A percentile compares a stretch with the other conserved stretches of the same genome.
Evolutionary conservation across 2,888 invertebrate species (phyloP).

Genomic region (Sipha maydis): DNA sequence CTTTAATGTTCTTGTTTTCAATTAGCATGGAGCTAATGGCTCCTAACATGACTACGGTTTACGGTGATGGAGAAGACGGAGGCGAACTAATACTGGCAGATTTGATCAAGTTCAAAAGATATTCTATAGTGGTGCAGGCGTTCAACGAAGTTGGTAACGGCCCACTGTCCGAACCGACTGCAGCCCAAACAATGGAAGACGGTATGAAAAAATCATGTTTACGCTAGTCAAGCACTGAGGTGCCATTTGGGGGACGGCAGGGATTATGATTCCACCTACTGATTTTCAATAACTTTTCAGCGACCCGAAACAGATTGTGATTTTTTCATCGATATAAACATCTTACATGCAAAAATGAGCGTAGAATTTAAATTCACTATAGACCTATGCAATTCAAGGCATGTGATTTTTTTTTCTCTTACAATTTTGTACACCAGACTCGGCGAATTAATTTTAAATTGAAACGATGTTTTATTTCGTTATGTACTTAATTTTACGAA

Average conservation of each 20-base stretch:
- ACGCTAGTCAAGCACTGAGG: neutral
- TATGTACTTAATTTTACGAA: too few species aligned
- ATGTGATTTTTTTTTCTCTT: too few species aligned
- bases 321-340: too few species aligned
- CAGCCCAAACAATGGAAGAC: conserved; percentile 79
- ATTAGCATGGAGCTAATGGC: conserved; percentile 13
- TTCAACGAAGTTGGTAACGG: conserved; percentile 81
- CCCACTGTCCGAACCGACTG: conserved; percentile 76
- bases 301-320: too few species aligned
- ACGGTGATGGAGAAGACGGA: conserved; percentile 77
- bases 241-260: neutral
- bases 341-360: too few species aligned
- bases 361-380: too few species aligned
- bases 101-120: conserved; percentile 75
- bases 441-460: too few species aligned
- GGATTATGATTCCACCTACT: neutral
- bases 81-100: conserved; percentile 75
- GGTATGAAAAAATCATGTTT: conserved; percentile 68
- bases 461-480: too few species aligned
- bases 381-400: too few species aligned
- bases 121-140: conserved; percentile 78
- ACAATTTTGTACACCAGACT: too few species aligned
- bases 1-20: neutral
- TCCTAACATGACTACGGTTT: conserved; percentile 77
- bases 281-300: too few species aligned